Base-by-base conservation (phyloP, 30 jellyfish, hydroid and myxozoan species). In the Aurelia aurita region DNA sequence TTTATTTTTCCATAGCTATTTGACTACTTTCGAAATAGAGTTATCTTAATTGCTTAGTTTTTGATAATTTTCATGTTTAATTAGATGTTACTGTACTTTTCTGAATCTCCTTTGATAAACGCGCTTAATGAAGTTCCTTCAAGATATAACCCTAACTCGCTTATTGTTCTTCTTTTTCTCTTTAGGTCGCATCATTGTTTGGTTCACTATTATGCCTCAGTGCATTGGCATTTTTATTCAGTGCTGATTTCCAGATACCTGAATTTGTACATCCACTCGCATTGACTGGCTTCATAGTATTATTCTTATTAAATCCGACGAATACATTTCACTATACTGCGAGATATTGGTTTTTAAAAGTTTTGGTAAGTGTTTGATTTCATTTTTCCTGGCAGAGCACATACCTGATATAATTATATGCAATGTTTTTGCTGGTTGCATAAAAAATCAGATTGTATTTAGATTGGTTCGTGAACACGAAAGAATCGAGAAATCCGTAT, bases 141-240 rank as follows among this genome's bases (percentile, higher is more conserved):
- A n/a, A n/a, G n/a, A n/a, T n/a, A n/a, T n/a, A n/a, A n/a, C 49
- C 26, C 23, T 11, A 26, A 6, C 8, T 49, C 39, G n/a, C 12
- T 3, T 47, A 55, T 28, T 46, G 19, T 14, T 63, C n/a, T 12
- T 25, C 23, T 57, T 63, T 20, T 74, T 74, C 25, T 71, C 29
- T 91, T 19, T 53, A 92, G 98, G 86, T 87, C 12, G 96, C 99
- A 2, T 82, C 99, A 18, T 74, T 94, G 35, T 94, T 94, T 47
- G 99, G 99, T 27, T 77, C 93, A 2, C 64, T 94, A 58, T 64
- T 97, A 88, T 94, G 99, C 84, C 82, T 94, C 14, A 94, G 99
- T 73, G 94, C 97, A 26, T 3, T 94, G 84, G 97, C 95, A 39
- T 94, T 88, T 74, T 84, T 94, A 20, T 94, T 80, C 90, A 94